These are phyloP conservation scores for Polyommatus iphigenia DNA, from an alignment of 2,888 invertebrate genomes.

Conservation along the genomic window DNA sequence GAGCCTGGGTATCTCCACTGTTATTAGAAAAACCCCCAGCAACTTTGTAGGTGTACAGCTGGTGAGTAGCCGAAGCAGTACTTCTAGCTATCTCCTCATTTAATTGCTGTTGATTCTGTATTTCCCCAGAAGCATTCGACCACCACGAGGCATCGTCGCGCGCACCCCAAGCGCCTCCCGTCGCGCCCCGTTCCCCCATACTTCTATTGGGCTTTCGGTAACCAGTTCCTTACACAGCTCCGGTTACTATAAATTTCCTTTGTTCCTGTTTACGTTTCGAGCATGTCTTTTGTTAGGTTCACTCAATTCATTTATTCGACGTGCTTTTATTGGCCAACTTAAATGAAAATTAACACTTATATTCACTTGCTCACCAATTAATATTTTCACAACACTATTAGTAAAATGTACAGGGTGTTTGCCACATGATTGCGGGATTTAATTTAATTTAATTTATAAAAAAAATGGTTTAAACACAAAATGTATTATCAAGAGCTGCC, in stretches of 20 bases:
- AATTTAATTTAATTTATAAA: conserved; percentile 44
- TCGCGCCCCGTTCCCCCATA: conserved; percentile 77
- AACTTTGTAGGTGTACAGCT: conserved; percentile 92
- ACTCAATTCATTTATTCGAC: conserved; percentile 38
- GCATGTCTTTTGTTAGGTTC: conserved; percentile 56
- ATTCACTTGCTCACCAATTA: conserved; percentile 44
- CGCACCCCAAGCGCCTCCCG: conserved; percentile 81
- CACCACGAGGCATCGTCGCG: conserved; percentile 81
- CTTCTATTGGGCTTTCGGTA: conserved; percentile 67
- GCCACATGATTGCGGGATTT: conserved; percentile 50
- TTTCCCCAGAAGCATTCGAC: conserved; percentile 74
- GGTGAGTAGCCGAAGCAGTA: conserved; percentile 80
- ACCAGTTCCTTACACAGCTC: conserved; percentile 70
- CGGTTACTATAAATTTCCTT: conserved; percentile 53
- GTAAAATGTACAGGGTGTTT: conserved; percentile 53
- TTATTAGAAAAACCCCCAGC: conserved; percentile 89
- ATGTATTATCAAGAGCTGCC: conserved; percentile 65
- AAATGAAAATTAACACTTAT: neutral
- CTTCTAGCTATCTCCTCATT: conserved; percentile 74
- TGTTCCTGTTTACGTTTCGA: conserved; percentile 53
- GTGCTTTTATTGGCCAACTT: conserved; percentile 33
- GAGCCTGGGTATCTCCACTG: conserved; percentile 83
- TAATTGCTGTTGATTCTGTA: conserved; percentile 75
- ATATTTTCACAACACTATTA: conserved; percentile 66
- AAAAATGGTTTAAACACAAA: conserved; percentile 51